These are phyloP conservation scores for Tetrax tetrax DNA, from an alignment of 2,113 vertebrate genomes.

Conservation along the genomic window DNA sequence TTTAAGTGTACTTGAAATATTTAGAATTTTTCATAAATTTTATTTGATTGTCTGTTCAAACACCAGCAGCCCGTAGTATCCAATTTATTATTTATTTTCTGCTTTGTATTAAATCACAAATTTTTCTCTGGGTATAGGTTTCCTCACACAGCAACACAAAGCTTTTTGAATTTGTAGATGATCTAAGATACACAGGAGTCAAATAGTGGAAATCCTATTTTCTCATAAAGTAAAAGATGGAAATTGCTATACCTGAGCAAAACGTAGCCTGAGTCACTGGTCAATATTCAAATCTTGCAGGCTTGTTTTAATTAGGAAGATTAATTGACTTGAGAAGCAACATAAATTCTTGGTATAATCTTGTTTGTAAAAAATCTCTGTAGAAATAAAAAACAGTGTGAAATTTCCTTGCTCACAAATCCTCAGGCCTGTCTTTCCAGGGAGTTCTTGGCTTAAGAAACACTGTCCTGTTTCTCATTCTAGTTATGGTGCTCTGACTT, in stretches of 20 bases:
- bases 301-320: neutral
- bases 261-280: neutral
- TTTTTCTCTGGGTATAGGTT: neutral
- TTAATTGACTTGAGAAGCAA: neutral
- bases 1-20: slow-evolving; percentile 35
- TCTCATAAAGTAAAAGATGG: neutral
- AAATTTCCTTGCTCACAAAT: neutral
- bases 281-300: neutral
- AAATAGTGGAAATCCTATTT: neutral
- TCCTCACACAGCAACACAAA: neutral
- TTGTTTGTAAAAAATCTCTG: neutral
- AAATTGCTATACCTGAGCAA: neutral
- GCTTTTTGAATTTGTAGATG: neutral
- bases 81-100: neutral
- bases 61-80: neutral
- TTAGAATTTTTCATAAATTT: slow-evolving; percentile 33
- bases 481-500: neutral
- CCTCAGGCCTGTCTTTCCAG: neutral
- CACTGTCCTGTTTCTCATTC: neutral
- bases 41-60: slow-evolving; percentile 6
- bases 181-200: neutral
- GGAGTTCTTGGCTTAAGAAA: neutral
- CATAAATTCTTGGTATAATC: neutral
- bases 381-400: neutral
- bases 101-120: slow-evolving; percentile 6